Percentiles rank a stretch among this genome's conserved stretches.
Evolutionary conservation across 92 coral and sea anemone genomes (phyloP).

Genomic region (Palythoa caribaeorum): DNA sequence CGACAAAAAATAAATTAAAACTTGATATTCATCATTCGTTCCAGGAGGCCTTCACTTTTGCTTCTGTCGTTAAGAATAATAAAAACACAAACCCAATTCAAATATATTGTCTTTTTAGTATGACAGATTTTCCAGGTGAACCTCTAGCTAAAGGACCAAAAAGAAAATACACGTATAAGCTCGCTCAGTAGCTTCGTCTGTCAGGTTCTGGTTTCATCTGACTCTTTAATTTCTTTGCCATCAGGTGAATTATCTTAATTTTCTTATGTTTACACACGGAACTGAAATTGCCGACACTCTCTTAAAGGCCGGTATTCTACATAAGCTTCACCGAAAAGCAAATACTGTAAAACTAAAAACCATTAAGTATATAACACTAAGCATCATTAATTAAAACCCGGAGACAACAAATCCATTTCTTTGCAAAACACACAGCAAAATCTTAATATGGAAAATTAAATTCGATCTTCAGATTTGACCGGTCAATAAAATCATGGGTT

Average conservation of each 20-base stretch:
- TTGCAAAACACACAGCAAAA: neutral
- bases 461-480: neutral
- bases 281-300: constrained; percentile 17
- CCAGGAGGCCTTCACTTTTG: neutral
- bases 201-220: neutral
- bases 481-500: neutral
- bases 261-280: neutral
- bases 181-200: neutral
- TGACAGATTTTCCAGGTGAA: neutral
- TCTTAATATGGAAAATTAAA: neutral
- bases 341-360: neutral
- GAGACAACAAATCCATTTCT: neutral
- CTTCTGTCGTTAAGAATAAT: neutral
- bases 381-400: constrained; percentile 17
- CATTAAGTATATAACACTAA: neutral
- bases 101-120: neutral
- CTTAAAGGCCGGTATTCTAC: neutral
- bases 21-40: neutral
- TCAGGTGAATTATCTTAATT: neutral
- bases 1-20: neutral
- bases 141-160: neutral
- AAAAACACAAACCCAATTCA: neutral
- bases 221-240: neutral
- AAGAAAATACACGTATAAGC: neutral
- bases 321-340: neutral